These are phyloP conservation scores for Coracias cyanogaster DNA, from an alignment of 2,797 vertebrate genomes.

Conservation along the genomic window DNA sequence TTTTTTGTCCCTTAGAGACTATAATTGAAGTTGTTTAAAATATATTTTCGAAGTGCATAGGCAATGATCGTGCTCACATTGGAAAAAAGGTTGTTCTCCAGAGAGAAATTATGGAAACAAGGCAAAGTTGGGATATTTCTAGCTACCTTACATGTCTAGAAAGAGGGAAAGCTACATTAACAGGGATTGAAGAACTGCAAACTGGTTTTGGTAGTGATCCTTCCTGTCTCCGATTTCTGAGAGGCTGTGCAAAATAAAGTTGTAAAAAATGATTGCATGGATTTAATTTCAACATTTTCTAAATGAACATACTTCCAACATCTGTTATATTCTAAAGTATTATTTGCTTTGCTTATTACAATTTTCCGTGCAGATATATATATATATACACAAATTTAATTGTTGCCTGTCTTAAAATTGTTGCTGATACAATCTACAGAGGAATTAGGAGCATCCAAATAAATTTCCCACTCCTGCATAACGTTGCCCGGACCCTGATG, in stretches of 20 bases:
- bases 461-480: background rate
- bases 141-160: background rate
- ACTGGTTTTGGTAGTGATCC: background rate
- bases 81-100: background rate
- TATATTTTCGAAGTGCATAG: background rate
- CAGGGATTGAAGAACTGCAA: background rate
- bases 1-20: background rate
- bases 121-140: background rate
- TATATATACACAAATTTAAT: background rate
- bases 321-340: background rate
- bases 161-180: background rate
- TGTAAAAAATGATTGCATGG: background rate
- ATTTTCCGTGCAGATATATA: background rate
- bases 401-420: background rate
- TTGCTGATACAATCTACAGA: background rate
- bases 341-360: background rate
- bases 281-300: constrained; percentile 1
- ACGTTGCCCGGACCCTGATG: background rate
- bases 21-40: background rate
- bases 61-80: background rate
- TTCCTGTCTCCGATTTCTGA: background rate
- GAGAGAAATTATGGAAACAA: background rate
- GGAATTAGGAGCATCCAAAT: constrained; percentile 41
- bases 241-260: background rate
- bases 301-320: background rate